Percentiles rank a stretch among this genome's conserved stretches.
Conservation (phyloP, 2,888 invertebrate genomes). For the Tetropium fuscum region DNA sequence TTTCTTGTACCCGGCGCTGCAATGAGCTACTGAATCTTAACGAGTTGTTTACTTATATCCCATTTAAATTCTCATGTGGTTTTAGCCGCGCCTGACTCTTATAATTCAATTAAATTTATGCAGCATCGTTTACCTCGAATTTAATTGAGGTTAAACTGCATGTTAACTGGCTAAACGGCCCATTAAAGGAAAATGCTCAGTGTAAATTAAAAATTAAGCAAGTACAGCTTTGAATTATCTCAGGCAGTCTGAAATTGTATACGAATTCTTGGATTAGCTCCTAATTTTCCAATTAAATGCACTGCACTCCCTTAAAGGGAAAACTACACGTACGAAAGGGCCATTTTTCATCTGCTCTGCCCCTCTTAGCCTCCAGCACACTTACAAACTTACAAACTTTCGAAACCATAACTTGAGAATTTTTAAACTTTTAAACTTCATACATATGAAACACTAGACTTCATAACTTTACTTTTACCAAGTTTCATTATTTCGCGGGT, state of each 20-base stretch:
- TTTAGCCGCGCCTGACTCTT: slow-evolving; percentile 11
- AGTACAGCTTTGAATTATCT: background rate
- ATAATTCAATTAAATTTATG: slow-evolving; percentile 25
- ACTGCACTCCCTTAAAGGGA: slow-evolving; percentile 30
- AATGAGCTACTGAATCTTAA: slow-evolving; percentile 1
- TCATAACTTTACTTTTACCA: slow-evolving; percentile 48
- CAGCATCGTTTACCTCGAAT: slow-evolving; percentile 9
- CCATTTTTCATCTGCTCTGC: slow-evolving; percentile 43
- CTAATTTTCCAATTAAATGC: slow-evolving; percentile 38
- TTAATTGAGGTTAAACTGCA: slow-evolving; percentile 26
- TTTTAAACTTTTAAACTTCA: slow-evolving; percentile 50
- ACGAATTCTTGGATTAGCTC: slow-evolving; percentile 34
- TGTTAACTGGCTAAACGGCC: slow-evolving; percentile 19
- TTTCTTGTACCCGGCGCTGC: background rate
- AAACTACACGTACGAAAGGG: slow-evolving; percentile 30
- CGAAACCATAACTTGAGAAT: slow-evolving; percentile 47
- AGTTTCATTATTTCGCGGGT: slow-evolving; percentile 43
- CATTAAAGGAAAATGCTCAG: slow-evolving; percentile 20
- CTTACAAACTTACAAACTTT: slow-evolving; percentile 42
- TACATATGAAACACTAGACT: slow-evolving; percentile 54
- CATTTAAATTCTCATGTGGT: slow-evolving; percentile 1
- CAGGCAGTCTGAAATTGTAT: slow-evolving; percentile 9
- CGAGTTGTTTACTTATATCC: slow-evolving; percentile 1
- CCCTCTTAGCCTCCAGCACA: slow-evolving; percentile 34
- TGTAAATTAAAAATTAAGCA: slow-evolving; percentile 15